A percentile compares a stretch with the other conserved stretches of the same genome.
These are phyloP conservation scores for Synergus itoensis DNA, from an alignment of 2,888 invertebrate species.

Conservation along the genomic window DNA sequence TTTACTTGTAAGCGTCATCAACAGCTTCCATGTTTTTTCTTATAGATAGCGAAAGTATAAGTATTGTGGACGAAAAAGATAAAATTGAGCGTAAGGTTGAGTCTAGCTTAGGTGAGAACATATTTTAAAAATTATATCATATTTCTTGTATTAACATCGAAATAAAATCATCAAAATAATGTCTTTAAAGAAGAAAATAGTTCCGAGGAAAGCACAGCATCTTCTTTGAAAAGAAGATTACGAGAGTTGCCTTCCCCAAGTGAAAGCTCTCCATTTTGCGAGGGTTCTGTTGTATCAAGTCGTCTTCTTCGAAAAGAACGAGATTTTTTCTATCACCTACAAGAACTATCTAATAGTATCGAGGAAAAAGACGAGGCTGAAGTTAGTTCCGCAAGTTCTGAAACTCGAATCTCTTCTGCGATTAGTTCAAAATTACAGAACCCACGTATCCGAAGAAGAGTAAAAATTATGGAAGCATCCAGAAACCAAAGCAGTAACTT, in stretches of 20 bases:
- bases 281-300: slow-evolving; percentile 24
- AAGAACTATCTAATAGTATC: slow-evolving; percentile 55
- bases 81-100: background rate
- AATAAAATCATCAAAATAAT: background rate
- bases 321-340: slow-evolving; percentile 39
- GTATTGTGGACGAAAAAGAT: background rate
- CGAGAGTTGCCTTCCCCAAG: slow-evolving; percentile 41
- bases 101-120: slow-evolving; percentile 1
- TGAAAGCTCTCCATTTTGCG: slow-evolving; percentile 44
- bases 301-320: slow-evolving; percentile 43
- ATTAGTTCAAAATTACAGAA: slow-evolving; percentile 42
- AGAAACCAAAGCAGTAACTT: background rate
- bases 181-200: background rate
- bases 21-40: background rate
- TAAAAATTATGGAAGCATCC: slow-evolving; percentile 45
- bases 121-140: background rate
- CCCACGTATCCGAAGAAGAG: slow-evolving; percentile 59
- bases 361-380: slow-evolving; percentile 64
- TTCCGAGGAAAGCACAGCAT: slow-evolving; percentile 36
- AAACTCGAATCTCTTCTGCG: slow-evolving; percentile 3
- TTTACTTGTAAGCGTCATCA: background rate
- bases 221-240: slow-evolving; percentile 44
- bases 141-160: background rate
- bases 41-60: slow-evolving; percentile 28
- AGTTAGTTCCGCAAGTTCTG: slow-evolving; percentile 37